Percentiles rank a stretch among this genome's conserved stretches.
phyloP scores from a whole-genome alignment of 2,113 vertebrate species.

The Ahaetulla prasina region DNA sequence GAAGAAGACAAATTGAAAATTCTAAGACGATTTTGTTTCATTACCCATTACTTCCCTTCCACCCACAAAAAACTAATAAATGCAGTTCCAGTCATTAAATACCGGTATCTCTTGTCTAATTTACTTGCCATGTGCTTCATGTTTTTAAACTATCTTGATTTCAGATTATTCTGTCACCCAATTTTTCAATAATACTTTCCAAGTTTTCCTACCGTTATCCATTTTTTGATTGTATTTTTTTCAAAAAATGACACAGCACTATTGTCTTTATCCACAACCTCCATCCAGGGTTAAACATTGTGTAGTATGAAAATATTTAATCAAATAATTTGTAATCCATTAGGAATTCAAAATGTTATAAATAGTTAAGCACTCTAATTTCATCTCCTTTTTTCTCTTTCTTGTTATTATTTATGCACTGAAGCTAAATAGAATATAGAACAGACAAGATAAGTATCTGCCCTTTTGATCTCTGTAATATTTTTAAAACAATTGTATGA shows the following conservation, averaged over 20 bases:
- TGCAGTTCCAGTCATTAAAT: neutral
- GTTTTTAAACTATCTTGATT: neutral
- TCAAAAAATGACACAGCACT: neutral
- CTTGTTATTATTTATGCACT: neutral
- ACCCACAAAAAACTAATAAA: neutral
- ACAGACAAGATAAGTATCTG: neutral
- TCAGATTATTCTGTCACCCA: neutral
- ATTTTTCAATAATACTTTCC: neutral
- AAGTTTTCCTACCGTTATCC: neutral
- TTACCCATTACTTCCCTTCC: neutral
- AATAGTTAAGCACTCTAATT: neutral
- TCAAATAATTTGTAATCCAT: neutral
- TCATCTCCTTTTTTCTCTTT: neutral
- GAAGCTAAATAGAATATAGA: neutral
- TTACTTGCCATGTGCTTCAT: neutral
- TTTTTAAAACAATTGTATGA: neutral
- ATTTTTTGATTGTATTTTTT: neutral
- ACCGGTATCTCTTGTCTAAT: neutral
- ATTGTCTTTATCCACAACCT: neutral
- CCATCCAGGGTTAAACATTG: neutral
- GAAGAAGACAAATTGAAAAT: neutral
- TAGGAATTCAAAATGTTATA: neutral
- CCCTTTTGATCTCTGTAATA: neutral
- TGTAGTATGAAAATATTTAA: neutral
- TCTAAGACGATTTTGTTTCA: neutral